Conservation (phyloP, 2,797 vertebrate species). For the Coregonus suidteri region DNA sequence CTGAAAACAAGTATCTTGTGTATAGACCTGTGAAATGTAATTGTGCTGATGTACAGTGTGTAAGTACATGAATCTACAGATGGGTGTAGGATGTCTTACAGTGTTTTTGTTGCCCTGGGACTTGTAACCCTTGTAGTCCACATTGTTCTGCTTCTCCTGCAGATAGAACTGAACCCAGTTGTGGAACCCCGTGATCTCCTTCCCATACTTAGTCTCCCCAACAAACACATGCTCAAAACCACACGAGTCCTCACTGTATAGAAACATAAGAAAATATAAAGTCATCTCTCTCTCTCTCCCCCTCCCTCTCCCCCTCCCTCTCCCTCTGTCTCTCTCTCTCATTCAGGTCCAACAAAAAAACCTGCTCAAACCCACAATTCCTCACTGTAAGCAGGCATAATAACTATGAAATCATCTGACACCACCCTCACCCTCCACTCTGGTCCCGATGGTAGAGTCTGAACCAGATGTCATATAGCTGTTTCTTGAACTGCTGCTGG, state of each 20-base stretch:
- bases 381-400: background rate
- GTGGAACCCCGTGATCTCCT: constrained; percentile 82
- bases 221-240: constrained; percentile 88
- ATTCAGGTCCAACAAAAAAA: background rate
- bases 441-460: constrained; percentile 79
- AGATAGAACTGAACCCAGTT: constrained; percentile 89
- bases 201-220: constrained; percentile 76
- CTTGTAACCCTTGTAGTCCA: constrained; percentile 83
- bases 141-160: constrained; percentile 75
- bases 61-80: background rate
- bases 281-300: no score
- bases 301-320: no score
- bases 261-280: background rate
- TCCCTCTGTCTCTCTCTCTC: background rate
- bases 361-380: no score
- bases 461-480: constrained; percentile 87
- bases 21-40: background rate
- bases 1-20: no score
- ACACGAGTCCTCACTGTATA: constrained; percentile 79
- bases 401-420: constrained; percentile 17
- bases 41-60: background rate
- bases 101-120: constrained; percentile 72
- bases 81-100: constrained; percentile 56
- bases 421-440: constrained; percentile 74
- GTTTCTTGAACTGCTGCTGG: constrained; percentile 74